Evolutionary conservation across 53 echinoderm and acorn worm species (phyloP).

Genomic region (Zoroaster sp.): DNA sequence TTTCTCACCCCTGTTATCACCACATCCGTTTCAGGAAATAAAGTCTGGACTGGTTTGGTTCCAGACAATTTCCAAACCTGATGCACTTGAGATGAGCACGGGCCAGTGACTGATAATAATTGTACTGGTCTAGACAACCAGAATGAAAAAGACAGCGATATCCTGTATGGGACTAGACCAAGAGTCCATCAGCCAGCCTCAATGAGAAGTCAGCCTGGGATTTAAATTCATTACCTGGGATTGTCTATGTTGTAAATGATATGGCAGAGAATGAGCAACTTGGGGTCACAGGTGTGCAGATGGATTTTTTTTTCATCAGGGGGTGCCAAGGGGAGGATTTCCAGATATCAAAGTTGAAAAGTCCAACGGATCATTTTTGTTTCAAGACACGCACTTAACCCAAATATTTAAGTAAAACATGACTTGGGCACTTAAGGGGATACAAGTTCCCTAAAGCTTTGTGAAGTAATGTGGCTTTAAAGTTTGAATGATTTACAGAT

Average conservation of each 20-base stretch:
- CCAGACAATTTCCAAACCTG: constrained; percentile 20
- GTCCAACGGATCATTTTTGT: too few species aligned
- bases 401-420: too few species aligned
- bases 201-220: background rate
- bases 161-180: constrained; percentile 1
- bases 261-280: background rate
- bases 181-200: background rate
- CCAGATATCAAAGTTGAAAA: background rate
- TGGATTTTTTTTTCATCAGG: background rate
- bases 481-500: too few species aligned
- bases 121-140: constrained; percentile 42
- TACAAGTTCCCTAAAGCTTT: too few species aligned
- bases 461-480: too few species aligned
- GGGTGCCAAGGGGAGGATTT: background rate
- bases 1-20: constrained; percentile 34
- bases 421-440: too few species aligned
- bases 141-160: constrained; percentile 28
- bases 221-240: background rate
- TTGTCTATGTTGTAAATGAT: background rate
- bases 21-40: constrained; percentile 48
- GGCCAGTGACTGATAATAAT: constrained; percentile 29
- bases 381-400: too few species aligned
- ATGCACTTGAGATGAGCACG: constrained; percentile 2
- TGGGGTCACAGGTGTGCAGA: background rate
- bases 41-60: constrained; percentile 1